phyloP scores from a whole-genome alignment of 1,140 invertebrate genomes.

The Batillaria attramentaria region DNA sequence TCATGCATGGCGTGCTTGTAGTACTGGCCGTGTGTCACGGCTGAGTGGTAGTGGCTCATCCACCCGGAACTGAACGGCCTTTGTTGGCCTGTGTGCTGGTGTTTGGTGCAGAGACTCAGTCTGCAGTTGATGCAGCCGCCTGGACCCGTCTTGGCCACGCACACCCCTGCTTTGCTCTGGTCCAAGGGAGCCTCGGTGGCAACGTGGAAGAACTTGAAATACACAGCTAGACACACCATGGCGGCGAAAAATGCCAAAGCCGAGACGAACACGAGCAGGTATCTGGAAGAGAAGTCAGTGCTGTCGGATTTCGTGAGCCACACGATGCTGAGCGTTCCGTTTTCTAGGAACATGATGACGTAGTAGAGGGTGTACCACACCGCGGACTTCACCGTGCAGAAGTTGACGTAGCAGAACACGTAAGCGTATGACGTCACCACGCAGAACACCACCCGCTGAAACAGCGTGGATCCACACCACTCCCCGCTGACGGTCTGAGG shows the following conservation, averaged over 20 bases:
- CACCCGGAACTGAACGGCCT: slow-evolving; percentile 56
- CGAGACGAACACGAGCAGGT: slow-evolving; percentile 75
- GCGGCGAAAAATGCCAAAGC: slow-evolving; percentile 82
- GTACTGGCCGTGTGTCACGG: slow-evolving; percentile 51
- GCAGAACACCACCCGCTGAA: slow-evolving; percentile 73
- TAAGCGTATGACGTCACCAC: slow-evolving; percentile 88
- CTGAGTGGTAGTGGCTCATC: slow-evolving; percentile 55
- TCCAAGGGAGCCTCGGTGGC: background rate
- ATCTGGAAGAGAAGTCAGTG: slow-evolving; percentile 33
- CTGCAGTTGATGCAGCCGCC: background rate
- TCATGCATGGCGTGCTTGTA: slow-evolving; percentile 60
- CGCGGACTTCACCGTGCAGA: slow-evolving; percentile 84
- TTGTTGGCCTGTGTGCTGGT: slow-evolving; percentile 30
- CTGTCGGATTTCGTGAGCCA: slow-evolving; percentile 71
- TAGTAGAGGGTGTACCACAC: slow-evolving; percentile 91
- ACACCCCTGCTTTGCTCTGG: background rate
- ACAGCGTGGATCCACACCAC: background rate
- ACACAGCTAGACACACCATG: slow-evolving; percentile 87
- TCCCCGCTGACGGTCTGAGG: slow-evolving; percentile 13
- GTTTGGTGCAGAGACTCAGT: background rate
- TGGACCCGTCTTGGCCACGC: background rate
- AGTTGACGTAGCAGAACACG: slow-evolving; percentile 91
- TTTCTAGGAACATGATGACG: slow-evolving; percentile 92
- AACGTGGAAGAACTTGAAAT: slow-evolving; percentile 85
- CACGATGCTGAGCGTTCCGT: slow-evolving; percentile 75